Evolutionary conservation across 1,140 invertebrate species (phyloP), one percentile per base, ranked within the genome.

Genomic region (Schlechtendalia chinensis): DNA sequence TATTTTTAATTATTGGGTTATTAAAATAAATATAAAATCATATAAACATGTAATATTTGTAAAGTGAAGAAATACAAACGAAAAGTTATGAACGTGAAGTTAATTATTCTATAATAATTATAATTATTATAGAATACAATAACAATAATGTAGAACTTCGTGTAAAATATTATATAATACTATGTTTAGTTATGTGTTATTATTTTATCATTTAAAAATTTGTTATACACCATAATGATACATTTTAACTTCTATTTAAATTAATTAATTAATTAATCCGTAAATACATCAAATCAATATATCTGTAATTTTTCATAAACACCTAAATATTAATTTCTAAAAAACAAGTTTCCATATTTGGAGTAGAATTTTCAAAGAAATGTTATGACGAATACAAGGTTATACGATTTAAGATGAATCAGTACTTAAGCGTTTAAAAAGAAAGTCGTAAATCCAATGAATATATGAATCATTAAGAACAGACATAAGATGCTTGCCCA

Each of bases 341-440:
- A 39, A 8, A 45, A 67, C 5, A 54, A 54, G 56, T 59, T 59
- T 59, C 67, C 45, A 27, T 50, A 24, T 50, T 69, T 17, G 24
- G 22, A 69, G 27, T 24, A 59, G 11, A 24, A 59, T 59, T 50
- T 12, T 47, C 16, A 69, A 50, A 24, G 22, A 16, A 27, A 50
- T 11, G 24, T 0, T 8, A 8, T 45, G 5, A 27, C 10, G 6
- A 3, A 32, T 4, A 72, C 69, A 72, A 72, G 69, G 69, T 54
- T 54, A 54, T 39, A 14, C 10, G 3, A 16, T 72, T 54, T 54
- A 29, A 72, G 50, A 72, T 54, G 69, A 72, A 72, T 72, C 45
- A 72, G 47, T 54, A 53, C 47, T 72, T 12, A 54, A 32, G 54
- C 47, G 24, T 53, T 72, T 72, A 72, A 72, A 72, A 72, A 72